Evolutionary conservation across 2,888 invertebrate species (phyloP), one percentile per base, ranked within the genome.

Genomic region (Ethmia dodecea): DNA sequence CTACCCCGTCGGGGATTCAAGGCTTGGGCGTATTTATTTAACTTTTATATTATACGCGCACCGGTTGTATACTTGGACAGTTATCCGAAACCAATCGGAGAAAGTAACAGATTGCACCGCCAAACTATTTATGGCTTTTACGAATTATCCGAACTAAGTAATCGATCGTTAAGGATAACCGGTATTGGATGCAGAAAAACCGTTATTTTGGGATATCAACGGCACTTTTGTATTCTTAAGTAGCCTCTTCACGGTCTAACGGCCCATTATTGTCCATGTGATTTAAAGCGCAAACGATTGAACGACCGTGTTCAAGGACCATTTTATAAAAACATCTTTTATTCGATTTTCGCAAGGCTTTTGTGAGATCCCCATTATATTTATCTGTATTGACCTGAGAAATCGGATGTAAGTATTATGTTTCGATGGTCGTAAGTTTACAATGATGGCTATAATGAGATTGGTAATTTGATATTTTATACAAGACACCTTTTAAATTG

Each of bases 231-330:
- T 22, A 22, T 6, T 14, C 22, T 24, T 12, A 26, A 29, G 11
- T 25, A 37, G 57, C 56, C 58, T 55, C 55, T 62, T 58, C 57
- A 51, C 44, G 52, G 46, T 33, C 40, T 47, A 52, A 49, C 37
- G 34, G 31, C 15, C 24, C 24, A 43, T 55, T 54, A 51, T 59
- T 41, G 38, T 41, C 29, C 30, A 28, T 31, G 40, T 44, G 44
- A 55, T 57, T 54, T 46, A 57, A 49, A 47, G 50, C 48, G 54
- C 56, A 57, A 60, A 43, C 47, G 26, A 43, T 44, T 46, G 51
- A 58, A 60, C 53, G 57, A 56, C 53, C 52, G 63, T 56, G 44
- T 55, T 65, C 57, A 60, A 72, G 68, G 56, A 59, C 56, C 52
- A 38, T 47, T 47, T 52, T 49, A 53, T 55, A 53, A 50, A 60